Conservation (phyloP, 2,113 vertebrate genomes). For the Brachypodius melanocephalos region DNA sequence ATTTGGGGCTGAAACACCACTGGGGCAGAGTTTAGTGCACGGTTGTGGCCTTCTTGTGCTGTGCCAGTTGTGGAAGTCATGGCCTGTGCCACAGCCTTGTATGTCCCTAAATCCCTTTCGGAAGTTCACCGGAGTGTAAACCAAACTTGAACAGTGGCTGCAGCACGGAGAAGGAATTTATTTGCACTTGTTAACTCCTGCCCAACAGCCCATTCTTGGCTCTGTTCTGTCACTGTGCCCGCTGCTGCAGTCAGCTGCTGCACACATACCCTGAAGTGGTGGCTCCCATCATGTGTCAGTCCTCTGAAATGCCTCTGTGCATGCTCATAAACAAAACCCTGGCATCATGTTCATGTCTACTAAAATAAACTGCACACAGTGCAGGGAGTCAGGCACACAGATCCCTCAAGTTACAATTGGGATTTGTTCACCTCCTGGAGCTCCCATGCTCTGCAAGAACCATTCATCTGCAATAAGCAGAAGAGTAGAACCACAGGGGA, state of each 20-base stretch:
- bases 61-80: background rate
- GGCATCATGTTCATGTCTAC: background rate
- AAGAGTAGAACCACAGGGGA: background rate
- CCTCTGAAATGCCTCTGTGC: background rate
- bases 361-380: conserved; percentile 18
- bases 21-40: background rate
- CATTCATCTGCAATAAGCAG: background rate
- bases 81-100: background rate
- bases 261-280: background rate
- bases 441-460: background rate
- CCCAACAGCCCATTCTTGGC: background rate
- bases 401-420: background rate
- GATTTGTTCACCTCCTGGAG: background rate
- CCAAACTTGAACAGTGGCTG: background rate
- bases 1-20: background rate
- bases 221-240: background rate
- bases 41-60: background rate
- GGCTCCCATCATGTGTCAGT: background rate
- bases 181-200: conserved; percentile 12
- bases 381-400: background rate
- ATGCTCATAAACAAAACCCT: background rate
- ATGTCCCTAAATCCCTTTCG: background rate
- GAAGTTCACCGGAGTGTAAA: background rate
- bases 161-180: conserved; percentile 19
- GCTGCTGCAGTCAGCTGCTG: background rate